Base-by-base conservation (phyloP, 2,888 invertebrate species). In the Cepaea hortensis region DNA sequence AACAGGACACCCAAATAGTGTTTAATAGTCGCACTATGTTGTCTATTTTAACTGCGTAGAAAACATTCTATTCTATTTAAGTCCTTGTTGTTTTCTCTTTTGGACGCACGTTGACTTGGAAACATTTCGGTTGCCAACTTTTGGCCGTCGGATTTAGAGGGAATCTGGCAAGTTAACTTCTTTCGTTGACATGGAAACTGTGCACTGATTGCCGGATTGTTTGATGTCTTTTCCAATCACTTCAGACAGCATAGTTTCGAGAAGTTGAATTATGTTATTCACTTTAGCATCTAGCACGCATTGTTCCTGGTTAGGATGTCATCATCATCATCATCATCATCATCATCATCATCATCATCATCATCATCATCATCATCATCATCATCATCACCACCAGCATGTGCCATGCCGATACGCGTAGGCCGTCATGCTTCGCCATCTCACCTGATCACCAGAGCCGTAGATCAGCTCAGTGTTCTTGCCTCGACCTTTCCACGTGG, bases 151-250 rank as follows among this genome's bases (percentile, higher is more conserved):
- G 81, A 11, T 48, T 11, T n/a, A 9, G 68, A 48, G 15, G 62
- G 50, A 68, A 70, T 20, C 70, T 81, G 81, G 81, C 81, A 68
- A 20, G 81, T 70, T 70, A 68, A 70, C 65, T 79, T 79, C 81
- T 70, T 11, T 81, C 68, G 70, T 81, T 81, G 68, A 81, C 81
- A 70, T 55, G 81, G 70, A 68, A 81, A 70, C 68, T 70, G 48
- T 20, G 50, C 50, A 81, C 48, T 81, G 81, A 81, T 81, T 81
- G 70, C 73, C 3, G 15, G 18, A 23, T 48, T n/a, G 50, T 61
- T 35, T 35, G 35, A n/a, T 7, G 20, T 11, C 18, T 9, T 3
- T 79, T 62, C 62, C 15, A 11, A 13, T 3, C 62, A 79, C 5
- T 2, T 50, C 3, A 20, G 5, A 46, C 7, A 7, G 13, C n/a